Percentiles rank a stretch among this genome's conserved stretches.
phyloP scores from a whole-genome alignment of 2,797 vertebrate genomes.

The Neopelma chrysocephalum region DNA sequence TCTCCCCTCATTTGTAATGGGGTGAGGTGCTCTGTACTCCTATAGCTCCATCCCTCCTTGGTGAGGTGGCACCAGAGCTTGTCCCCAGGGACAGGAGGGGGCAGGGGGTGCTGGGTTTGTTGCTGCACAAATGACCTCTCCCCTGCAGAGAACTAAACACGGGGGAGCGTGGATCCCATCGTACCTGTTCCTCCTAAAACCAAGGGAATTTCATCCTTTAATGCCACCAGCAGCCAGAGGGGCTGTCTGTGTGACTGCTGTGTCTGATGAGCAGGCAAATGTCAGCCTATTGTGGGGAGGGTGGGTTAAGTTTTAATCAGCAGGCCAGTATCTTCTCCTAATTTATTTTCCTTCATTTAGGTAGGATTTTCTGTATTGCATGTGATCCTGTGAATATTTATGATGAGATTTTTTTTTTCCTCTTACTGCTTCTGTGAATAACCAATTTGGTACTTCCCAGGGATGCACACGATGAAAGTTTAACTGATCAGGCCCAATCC shows the following conservation, averaged over 20 bases:
- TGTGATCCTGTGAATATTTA: slow-evolving; percentile 37
- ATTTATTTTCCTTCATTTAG: slow-evolving; percentile 32
- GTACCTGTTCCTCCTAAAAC: neutral
- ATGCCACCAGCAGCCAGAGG: slow-evolving; percentile 6
- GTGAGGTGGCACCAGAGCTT: neutral
- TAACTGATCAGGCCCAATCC: neutral
- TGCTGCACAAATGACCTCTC: neutral
- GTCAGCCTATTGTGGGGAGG: neutral
- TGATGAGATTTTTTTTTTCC: neutral
- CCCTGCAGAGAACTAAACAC: neutral
- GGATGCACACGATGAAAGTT: neutral
- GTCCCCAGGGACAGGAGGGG: neutral
- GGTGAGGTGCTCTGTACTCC: neutral
- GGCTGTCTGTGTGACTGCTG: neutral
- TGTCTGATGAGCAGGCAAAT: slow-evolving; percentile 10
- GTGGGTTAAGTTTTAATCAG: slow-evolving; percentile 33
- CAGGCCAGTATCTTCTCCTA: neutral
- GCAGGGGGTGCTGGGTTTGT: neutral
- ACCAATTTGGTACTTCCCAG: neutral
- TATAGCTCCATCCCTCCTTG: rapidly evolving
- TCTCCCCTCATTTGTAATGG: neutral
- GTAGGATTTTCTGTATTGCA: neutral
- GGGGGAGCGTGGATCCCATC: rapidly evolving
- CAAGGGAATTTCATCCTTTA: neutral
- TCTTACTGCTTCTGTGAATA: neutral